phyloP scores from a whole-genome alignment of 2,797 vertebrate species.

The Lepidocolaptes lacrymiger region DNA sequence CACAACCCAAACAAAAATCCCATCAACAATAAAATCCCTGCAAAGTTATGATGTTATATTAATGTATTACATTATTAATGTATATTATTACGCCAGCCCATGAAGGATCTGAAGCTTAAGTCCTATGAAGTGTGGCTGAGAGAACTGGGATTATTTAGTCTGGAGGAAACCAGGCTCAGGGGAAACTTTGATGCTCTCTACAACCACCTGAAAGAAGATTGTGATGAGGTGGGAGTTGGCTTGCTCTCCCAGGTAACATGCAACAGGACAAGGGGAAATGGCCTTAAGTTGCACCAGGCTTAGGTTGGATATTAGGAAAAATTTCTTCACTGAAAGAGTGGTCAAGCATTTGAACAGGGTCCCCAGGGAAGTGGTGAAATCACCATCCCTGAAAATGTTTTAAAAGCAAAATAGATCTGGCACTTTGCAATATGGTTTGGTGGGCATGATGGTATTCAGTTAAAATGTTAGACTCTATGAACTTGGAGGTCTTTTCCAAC shows the following conservation, averaged over 20 bases:
- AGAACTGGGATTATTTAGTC: not conserved
- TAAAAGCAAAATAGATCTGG: not conserved
- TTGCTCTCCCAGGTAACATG: not conserved
- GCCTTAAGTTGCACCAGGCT: not conserved
- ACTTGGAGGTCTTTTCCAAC: not conserved
- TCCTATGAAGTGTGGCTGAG: not conserved
- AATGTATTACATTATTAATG: not conserved
- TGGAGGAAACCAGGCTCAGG: not conserved
- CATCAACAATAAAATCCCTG: not conserved
- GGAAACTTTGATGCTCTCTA: not conserved
- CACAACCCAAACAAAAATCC: not conserved
- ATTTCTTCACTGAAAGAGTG: not conserved
- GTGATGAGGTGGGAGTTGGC: rapidly evolving
- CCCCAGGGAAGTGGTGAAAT: not conserved
- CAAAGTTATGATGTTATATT: not conserved
- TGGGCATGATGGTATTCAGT: too few relatives aligned
- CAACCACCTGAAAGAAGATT: not conserved
- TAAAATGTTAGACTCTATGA: not conserved
- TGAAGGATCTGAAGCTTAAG: not conserved
- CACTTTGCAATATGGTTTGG: not conserved
- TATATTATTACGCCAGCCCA: not conserved
- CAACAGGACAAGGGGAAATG: not conserved
- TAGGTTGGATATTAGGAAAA: not conserved
- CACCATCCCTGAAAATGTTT: not conserved
- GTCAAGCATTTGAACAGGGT: not conserved